Evolutionary conservation across 2,113 vertebrate species (phyloP).

Genomic region (Ochotona curzoniae): DNA sequence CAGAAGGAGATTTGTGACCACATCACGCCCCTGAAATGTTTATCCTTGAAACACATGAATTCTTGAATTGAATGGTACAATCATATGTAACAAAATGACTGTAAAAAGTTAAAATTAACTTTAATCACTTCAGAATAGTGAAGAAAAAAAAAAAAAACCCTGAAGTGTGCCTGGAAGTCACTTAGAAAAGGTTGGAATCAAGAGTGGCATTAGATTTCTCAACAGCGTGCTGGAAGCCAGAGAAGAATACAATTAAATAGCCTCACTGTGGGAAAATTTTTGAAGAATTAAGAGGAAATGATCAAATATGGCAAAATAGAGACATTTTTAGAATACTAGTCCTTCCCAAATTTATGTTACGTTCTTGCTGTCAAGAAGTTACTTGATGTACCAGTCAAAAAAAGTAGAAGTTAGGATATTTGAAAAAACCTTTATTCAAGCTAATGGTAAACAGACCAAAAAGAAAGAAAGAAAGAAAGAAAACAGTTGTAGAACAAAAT

Average conservation of each 20-base stretch:
- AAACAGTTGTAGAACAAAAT: not conserved
- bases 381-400: not conserved
- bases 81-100: not conserved
- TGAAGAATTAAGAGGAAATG: constrained; percentile 18
- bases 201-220: not conserved
- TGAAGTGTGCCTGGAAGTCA: not conserved
- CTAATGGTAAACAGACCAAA: not conserved
- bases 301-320: not conserved
- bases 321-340: not conserved
- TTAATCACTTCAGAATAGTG: not conserved
- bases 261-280: not conserved
- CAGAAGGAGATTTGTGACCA: constrained; percentile 10
- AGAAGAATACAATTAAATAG: not conserved
- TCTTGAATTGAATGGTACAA: not conserved
- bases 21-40: not conserved
- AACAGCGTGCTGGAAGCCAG: not conserved
- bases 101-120: not conserved
- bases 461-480: too few species aligned
- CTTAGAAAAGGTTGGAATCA: not conserved
- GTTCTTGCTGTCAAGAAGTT: constrained; percentile 20
- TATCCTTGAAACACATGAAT: not conserved
- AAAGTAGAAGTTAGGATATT: not conserved
- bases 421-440: not conserved
- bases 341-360: not conserved
- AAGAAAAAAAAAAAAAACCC: not conserved